phyloP scores from a whole-genome alignment of 2,888 invertebrate genomes.

The Alloscopus bannaensis region DNA sequence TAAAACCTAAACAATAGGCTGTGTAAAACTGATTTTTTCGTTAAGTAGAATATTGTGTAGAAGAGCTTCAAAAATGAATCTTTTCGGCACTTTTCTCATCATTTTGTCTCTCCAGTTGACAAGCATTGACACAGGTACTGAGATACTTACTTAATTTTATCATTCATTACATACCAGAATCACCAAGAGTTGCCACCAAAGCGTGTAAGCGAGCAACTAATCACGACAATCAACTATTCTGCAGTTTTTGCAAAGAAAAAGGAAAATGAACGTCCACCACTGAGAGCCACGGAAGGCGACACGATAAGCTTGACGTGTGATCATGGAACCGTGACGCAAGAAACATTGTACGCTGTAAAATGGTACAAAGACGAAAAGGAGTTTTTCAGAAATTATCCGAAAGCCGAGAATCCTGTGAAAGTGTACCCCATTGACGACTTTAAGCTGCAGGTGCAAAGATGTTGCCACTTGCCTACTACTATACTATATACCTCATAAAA shows the following conservation, averaged over 20 bases:
- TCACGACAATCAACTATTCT: too few relatives aligned
- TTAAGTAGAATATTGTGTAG: neutral
- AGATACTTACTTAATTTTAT: too few relatives aligned
- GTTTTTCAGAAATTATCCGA: constrained; percentile 57
- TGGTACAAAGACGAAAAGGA: constrained; percentile 91
- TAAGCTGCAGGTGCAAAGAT: constrained; percentile 48
- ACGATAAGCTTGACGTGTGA: constrained; percentile 43
- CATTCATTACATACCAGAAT: too few relatives aligned
- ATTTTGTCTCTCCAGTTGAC: neutral
- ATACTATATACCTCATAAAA: too few relatives aligned
- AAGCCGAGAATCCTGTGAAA: constrained; percentile 42
- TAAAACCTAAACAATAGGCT: neutral
- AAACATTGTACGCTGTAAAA: constrained; percentile 90
- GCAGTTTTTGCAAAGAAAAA: constrained; percentile 29
- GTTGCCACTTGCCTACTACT: too few relatives aligned
- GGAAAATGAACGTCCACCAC: constrained; percentile 27
- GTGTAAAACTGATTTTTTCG: too few relatives aligned
- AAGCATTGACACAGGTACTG: neutral
- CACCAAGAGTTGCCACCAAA: too few relatives aligned
- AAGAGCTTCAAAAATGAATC: constrained; percentile 7
- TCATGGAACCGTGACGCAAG: constrained; percentile 74
- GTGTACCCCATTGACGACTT: constrained; percentile 46
- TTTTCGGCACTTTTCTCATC: neutral
- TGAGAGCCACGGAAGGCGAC: constrained; percentile 44
- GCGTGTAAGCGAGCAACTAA: too few relatives aligned